A percentile compares a stretch with the other conserved stretches of the same genome.
Conservation (phyloP, 2,797 vertebrate species). For the Cirrhinus mrigala region DNA sequence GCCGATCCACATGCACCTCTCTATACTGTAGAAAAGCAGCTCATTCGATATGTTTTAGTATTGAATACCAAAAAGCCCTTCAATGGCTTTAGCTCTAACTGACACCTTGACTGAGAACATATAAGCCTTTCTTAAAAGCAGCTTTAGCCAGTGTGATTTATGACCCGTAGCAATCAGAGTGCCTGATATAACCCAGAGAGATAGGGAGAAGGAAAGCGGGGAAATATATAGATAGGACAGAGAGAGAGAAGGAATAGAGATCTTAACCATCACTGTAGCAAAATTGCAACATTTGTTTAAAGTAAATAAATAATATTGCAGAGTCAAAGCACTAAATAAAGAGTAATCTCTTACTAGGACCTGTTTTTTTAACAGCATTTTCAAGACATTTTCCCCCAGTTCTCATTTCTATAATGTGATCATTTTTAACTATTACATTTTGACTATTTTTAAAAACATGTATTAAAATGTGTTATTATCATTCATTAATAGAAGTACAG, state of each 20-base stretch:
- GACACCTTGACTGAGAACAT: constrained; percentile 13
- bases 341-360: neutral
- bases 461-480: neutral
- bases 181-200: constrained; percentile 33
- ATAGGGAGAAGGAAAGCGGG: neutral
- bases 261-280: neutral
- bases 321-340: neutral
- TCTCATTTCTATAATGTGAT: neutral
- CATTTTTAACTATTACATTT: neutral
- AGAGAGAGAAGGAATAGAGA: neutral
- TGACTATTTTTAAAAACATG: neutral
- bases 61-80: constrained; percentile 14
- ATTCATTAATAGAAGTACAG: neutral
- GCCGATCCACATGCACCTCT: constrained; percentile 29
- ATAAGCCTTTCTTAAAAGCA: constrained; percentile 36
- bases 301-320: neutral
- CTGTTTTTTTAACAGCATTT: neutral
- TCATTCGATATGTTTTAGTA: constrained; percentile 14
- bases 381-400: neutral
- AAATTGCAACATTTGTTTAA: neutral
- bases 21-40: constrained; percentile 18
- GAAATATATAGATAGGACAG: neutral
- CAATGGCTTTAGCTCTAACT: constrained; percentile 20
- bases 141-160: constrained; percentile 41
- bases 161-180: constrained; percentile 32